These are phyloP conservation scores for Podotricha telesiphe DNA, from an alignment of 2,888 invertebrate species.

Conservation along the genomic window DNA sequence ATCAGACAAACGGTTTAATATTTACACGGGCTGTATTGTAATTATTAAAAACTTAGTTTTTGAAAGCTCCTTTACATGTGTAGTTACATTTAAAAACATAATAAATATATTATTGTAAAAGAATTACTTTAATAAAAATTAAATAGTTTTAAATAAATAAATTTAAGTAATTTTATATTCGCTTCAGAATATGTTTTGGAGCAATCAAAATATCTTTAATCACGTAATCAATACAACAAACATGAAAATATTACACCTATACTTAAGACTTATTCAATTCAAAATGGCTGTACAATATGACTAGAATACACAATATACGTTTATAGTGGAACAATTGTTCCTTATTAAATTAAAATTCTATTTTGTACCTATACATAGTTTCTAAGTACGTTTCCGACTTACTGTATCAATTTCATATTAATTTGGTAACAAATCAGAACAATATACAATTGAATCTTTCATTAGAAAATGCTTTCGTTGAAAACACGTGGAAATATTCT, in stretches of 20 bases:
- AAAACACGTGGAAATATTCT: not conserved
- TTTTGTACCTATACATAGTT: slow-evolving; percentile 66
- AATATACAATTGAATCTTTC: slow-evolving; percentile 1
- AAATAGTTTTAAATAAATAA: not conserved
- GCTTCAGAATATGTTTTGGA: slow-evolving; percentile 24
- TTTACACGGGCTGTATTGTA: slow-evolving; percentile 67
- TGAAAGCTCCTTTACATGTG: slow-evolving; percentile 50
- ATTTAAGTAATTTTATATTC: not conserved
- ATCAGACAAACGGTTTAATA: slow-evolving; percentile 71
- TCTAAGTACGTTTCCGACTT: slow-evolving; percentile 49
- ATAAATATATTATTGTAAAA: not conserved
- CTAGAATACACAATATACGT: slow-evolving; percentile 74
- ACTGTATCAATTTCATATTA: slow-evolving; percentile 4
- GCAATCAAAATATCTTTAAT: slow-evolving; percentile 40
- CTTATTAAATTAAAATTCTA: slow-evolving; percentile 67
- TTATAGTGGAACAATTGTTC: slow-evolving; percentile 59
- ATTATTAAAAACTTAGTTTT: slow-evolving; percentile 45
- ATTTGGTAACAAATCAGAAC: not conserved
- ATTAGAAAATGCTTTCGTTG: not conserved
- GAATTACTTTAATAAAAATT: not conserved
- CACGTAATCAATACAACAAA: slow-evolving; percentile 62
- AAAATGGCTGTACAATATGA: slow-evolving; percentile 78
- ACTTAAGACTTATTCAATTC: slow-evolving; percentile 61
- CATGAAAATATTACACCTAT: slow-evolving; percentile 59
- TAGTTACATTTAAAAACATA: not conserved